Conservation (phyloP, 2,888 invertebrate genomes). For the Pterobdella sp. region DNA sequence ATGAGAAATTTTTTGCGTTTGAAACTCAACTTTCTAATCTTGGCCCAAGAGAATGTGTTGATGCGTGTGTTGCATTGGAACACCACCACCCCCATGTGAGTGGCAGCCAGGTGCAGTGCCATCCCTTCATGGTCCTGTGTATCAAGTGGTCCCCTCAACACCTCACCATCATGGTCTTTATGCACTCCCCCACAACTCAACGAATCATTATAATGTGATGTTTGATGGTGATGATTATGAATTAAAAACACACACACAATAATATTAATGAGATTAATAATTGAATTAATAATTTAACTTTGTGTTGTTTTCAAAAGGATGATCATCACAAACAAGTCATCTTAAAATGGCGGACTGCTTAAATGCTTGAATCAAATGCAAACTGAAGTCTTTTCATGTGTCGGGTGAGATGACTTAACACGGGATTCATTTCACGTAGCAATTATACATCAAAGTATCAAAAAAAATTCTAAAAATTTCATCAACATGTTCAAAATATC, state of each 20-base stretch:
- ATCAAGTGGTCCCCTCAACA: constrained; percentile 11
- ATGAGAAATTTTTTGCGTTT: constrained; percentile 93
- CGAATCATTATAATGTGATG: too few relatives aligned
- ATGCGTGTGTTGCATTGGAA: constrained; percentile 94
- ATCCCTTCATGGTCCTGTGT: constrained; percentile 67
- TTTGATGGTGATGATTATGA: neutral
- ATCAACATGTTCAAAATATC: too few relatives aligned
- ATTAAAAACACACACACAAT: neutral
- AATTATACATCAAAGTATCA: too few relatives aligned
- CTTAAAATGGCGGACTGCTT: too few relatives aligned
- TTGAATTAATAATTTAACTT: too few relatives aligned
- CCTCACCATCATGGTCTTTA: neutral
- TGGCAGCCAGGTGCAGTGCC: constrained; percentile 83
- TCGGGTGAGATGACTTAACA: too few relatives aligned
- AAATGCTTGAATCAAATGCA: too few relatives aligned
- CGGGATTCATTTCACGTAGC: too few relatives aligned
- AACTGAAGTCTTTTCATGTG: too few relatives aligned
- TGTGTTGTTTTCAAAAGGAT: too few relatives aligned
- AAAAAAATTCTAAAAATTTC: too few relatives aligned
- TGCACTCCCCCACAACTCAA: neutral
- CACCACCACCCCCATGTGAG: constrained; percentile 93
- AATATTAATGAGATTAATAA: neutral
- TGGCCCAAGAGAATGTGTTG: constrained; percentile 98
- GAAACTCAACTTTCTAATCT: constrained; percentile 96
- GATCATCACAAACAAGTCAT: too few relatives aligned